phyloP scores from a whole-genome alignment of 35 echinoderm and acorn worm species.

The Anneissia japonica region DNA sequence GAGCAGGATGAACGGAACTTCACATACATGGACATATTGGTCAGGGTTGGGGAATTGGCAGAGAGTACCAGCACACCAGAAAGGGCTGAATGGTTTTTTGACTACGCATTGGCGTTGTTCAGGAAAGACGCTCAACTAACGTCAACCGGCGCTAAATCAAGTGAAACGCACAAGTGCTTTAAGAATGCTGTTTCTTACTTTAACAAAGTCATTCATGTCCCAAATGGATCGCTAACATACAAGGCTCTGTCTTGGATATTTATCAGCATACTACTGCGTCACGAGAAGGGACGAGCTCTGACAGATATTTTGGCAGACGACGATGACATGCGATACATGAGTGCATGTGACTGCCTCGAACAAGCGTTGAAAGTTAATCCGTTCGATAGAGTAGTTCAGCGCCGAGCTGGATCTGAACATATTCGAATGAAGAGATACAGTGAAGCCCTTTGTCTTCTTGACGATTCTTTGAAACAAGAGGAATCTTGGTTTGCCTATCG shows the following conservation, averaged over 20 bases:
- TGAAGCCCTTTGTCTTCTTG: slow-evolving; percentile 39
- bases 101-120: slow-evolving; percentile 59
- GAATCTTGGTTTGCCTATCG: slow-evolving; percentile 68
- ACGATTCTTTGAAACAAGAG: slow-evolving; percentile 38
- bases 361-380: slow-evolving; percentile 50
- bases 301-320: slow-evolving; percentile 17
- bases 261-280: slow-evolving; percentile 56
- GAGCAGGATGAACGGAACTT: slow-evolving; percentile 69
- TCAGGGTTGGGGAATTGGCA: slow-evolving; percentile 49
- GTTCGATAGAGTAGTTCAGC: slow-evolving; percentile 36
- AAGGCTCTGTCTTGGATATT: slow-evolving; percentile 67
- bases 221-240: slow-evolving; percentile 12
- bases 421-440: slow-evolving; percentile 38
- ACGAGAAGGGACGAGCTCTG: slow-evolving; percentile 34
- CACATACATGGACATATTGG: slow-evolving; percentile 63
- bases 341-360: slow-evolving; percentile 52
- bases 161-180: slow-evolving; percentile 19
- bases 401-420: slow-evolving; percentile 45
- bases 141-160: slow-evolving; percentile 17
- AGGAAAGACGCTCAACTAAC: slow-evolving; percentile 61
- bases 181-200: slow-evolving; percentile 52
- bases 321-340: slow-evolving; percentile 16
- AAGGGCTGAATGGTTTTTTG: slow-evolving; percentile 80
- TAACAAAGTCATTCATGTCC: slow-evolving; percentile 42
- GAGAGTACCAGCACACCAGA: slow-evolving; percentile 22